These are phyloP conservation scores for Pseudopleuronectes americanus DNA, from an alignment of 2,797 vertebrate genomes.

Conservation along the genomic window DNA sequence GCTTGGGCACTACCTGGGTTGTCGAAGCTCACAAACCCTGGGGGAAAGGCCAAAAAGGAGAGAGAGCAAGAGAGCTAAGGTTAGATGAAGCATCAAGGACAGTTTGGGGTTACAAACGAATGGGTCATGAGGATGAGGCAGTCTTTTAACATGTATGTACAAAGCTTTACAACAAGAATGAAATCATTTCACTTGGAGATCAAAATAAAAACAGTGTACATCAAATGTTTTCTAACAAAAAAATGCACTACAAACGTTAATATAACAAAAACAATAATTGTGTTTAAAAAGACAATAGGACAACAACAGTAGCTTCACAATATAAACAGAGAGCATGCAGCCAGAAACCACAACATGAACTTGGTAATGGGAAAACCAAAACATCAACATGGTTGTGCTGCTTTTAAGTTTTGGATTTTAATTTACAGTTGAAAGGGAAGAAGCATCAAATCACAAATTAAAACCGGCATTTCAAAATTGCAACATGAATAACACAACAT, in stretches of 20 bases:
- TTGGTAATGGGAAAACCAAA: conserved; percentile 50
- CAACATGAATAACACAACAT: conserved; percentile 56
- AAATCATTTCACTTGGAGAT: conserved; percentile 9
- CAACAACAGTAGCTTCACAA: conserved; percentile 51
- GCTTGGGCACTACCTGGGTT: conserved; percentile 99
- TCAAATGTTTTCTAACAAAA: neutral
- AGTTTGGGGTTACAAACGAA: conserved; percentile 14
- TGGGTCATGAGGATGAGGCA: conserved; percentile 31
- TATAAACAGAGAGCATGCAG: conserved; percentile 47
- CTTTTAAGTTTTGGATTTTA: conserved; percentile 27
- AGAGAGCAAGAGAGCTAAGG: conserved; percentile 32
- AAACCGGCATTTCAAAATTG: conserved; percentile 43
- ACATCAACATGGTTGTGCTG: conserved; percentile 46
- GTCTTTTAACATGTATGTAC: neutral
- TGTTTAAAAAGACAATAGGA: conserved; percentile 3
- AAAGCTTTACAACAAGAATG: conserved; percentile 10
- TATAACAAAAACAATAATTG: neutral
- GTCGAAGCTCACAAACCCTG: conserved; percentile 99
- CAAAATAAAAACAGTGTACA: conserved; percentile 13
- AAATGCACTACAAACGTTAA: neutral
- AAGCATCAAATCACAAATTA: conserved; percentile 48
- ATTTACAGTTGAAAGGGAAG: conserved; percentile 25
- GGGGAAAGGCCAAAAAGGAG: conserved; percentile 48
- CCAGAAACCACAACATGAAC: conserved; percentile 47
- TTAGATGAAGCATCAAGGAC: conserved; percentile 54